Percentiles rank a stretch among this genome's conserved stretches.
Evolutionary conservation across 1,140 invertebrate genomes (phyloP).

Genomic region (Apis dorsata): DNA sequence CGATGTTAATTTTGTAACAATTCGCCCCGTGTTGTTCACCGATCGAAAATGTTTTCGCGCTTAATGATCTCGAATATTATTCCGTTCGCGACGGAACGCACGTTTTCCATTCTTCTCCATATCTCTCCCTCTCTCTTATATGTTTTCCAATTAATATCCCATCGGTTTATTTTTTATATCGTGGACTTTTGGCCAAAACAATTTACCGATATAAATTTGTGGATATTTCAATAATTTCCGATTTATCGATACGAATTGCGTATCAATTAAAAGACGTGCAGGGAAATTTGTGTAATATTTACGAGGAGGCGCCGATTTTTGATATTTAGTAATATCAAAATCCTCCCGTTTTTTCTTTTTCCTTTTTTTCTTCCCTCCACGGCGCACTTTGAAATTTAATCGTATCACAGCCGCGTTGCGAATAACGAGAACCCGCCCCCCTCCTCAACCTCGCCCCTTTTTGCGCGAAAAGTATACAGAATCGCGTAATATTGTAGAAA

Average conservation of each 20-base stretch:
- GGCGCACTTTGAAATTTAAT: background rate
- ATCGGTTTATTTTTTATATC: background rate
- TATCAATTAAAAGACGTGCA: background rate
- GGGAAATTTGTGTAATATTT: no score
- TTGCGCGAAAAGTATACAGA: background rate
- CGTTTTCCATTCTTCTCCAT: background rate
- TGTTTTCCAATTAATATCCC: background rate
- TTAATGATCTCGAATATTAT: constrained; percentile 1
- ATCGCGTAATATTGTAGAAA: background rate
- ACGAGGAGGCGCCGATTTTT: background rate
- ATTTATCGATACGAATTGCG: background rate
- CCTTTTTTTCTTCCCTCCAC: no score
- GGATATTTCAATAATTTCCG: background rate
- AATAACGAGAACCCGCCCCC: background rate
- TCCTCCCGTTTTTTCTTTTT: background rate
- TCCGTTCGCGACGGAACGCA: no score
- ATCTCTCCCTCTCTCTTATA: background rate
- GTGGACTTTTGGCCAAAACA: no score
- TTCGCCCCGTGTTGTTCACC: no score
- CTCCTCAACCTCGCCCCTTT: background rate
- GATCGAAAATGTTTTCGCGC: no score
- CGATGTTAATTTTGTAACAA: no score
- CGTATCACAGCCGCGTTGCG: background rate
- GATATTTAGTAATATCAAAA: background rate
- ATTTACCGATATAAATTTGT: background rate